These are phyloP conservation scores for Ochropleura leucogaster DNA, from an alignment of 2,888 invertebrate genomes.

Conservation along the genomic window DNA sequence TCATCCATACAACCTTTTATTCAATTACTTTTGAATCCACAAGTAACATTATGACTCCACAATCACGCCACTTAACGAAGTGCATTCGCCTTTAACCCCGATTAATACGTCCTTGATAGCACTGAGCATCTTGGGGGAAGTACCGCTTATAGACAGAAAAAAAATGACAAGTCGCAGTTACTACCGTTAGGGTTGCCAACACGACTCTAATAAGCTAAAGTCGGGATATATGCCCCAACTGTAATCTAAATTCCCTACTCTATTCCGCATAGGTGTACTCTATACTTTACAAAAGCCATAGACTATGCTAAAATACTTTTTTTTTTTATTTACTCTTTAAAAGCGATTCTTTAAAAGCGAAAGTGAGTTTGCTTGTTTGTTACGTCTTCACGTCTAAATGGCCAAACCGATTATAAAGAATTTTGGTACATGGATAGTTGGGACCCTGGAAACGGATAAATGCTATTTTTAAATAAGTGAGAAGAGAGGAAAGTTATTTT, in stretches of 20 bases:
- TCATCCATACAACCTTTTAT: no score
- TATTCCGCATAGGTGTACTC: neutral
- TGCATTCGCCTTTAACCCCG: neutral
- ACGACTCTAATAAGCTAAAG: no score
- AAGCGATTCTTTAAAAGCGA: no score
- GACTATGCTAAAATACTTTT: neutral
- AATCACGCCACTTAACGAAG: conserved; percentile 7
- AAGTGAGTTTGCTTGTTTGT: no score
- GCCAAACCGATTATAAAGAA: no score
- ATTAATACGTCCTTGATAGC: neutral
- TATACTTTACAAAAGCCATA: neutral
- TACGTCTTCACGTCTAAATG: no score
- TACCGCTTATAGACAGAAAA: conserved; percentile 10
- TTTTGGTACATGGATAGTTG: no score
- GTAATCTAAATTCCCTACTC: neutral
- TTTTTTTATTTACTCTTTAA: neutral
- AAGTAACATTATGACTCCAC: neutral
- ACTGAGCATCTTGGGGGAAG: conserved; percentile 15
- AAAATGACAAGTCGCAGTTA: neutral
- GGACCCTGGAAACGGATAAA: no score
- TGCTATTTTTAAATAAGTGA: no score
- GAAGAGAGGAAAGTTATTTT: no score
- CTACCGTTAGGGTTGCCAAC: neutral
- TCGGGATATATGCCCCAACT: no score
- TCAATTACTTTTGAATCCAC: neutral